Evolutionary conservation across 1,140 invertebrate genomes (phyloP).

Genomic region (Zaprionus inermis): DNA sequence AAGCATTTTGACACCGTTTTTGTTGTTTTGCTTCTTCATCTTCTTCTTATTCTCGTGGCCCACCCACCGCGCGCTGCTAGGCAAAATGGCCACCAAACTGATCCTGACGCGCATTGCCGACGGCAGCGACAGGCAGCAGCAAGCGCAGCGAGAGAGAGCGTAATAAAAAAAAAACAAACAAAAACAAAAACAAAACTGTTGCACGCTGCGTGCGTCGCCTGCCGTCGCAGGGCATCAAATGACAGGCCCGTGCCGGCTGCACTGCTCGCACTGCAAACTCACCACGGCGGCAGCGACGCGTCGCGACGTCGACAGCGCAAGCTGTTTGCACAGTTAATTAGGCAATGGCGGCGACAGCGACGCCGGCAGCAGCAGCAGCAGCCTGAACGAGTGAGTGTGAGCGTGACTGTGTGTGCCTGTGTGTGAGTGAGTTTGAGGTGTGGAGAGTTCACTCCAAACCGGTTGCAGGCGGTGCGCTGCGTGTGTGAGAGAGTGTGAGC

Average conservation of each 20-base stretch:
- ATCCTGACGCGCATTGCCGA: constrained; percentile 30
- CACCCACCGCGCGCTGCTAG: constrained; percentile 9
- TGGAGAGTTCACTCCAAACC: constrained; percentile 44
- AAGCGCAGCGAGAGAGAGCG: not conserved
- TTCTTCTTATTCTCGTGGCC: not conserved
- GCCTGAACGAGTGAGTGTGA: constrained; percentile 12
- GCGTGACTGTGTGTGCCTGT: constrained; percentile 20
- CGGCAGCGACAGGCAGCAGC: constrained; percentile 19
- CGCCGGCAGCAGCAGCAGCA: constrained; percentile 1
- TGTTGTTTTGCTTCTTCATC: not conserved
- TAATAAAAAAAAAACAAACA: constrained; percentile 1
- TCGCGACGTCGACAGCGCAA: constrained; percentile 46
- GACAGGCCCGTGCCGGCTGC: constrained; percentile 15
- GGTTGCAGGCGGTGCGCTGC: constrained; percentile 24
- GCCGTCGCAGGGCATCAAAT: constrained; percentile 46
- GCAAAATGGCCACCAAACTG: constrained; percentile 25
- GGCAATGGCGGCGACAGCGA: constrained; percentile 40
- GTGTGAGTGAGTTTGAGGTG: constrained; percentile 29
- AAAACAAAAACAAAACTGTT: constrained; percentile 27
- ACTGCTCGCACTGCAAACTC: constrained; percentile 40
- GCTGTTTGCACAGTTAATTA: constrained; percentile 53
- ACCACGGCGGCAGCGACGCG: constrained; percentile 63
- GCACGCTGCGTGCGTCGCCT: constrained; percentile 36
- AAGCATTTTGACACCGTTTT: constrained; percentile 74
- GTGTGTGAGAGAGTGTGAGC: not conserved